Base-by-base conservation (phyloP, 2,888 invertebrate species). In the Mythimna pallens region DNA sequence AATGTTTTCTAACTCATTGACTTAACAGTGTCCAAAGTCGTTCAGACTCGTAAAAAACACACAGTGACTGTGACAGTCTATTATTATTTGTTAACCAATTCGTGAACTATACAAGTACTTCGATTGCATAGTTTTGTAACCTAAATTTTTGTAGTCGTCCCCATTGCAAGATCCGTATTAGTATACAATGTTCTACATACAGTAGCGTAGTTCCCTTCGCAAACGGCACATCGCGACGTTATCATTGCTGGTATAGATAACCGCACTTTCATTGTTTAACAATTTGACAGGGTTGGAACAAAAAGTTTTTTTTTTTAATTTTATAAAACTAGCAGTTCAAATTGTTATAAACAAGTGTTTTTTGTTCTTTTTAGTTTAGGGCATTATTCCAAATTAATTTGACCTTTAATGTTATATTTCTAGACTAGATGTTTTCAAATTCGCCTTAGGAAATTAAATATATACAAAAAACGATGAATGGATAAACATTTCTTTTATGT, bases 161-260 rank as follows among this genome's bases (percentile, higher is more conserved):
- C 7, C n/a, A 25, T 58, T 73, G 20, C 58, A 43, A 34, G 58
- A 59, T 36, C 77, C 52, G 34, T 54, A 76, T 67, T 59, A 67
- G 77, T 74, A 36, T 36, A 69, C 77, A 76, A 69, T 69, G 59
- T 59, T 25, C 54, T 25, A 73, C 25, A 65, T 58, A 47, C n/a
- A 36, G 20, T 43, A n/a, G 25, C 14, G 50, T 36, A 63, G 17
- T 50, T 58, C 22, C 22, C 43, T 36, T 52, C 68, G 68, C 52
- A 22, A 22, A 22, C 34, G 8, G 34, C 30, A 61, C 52, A 72
- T 30, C 50, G 50, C 50, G 8, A n/a, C 50, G 3, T n/a, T 52
- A 52, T 52, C 59, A 59, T 50, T 59, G 14, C 58, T 59, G 14
- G 17, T 36, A 57, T 14, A n/a, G 34, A 22, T 12, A n/a, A 73